phyloP scores from a whole-genome alignment of 2,888 invertebrate species.

The Ophioninae sp. region DNA sequence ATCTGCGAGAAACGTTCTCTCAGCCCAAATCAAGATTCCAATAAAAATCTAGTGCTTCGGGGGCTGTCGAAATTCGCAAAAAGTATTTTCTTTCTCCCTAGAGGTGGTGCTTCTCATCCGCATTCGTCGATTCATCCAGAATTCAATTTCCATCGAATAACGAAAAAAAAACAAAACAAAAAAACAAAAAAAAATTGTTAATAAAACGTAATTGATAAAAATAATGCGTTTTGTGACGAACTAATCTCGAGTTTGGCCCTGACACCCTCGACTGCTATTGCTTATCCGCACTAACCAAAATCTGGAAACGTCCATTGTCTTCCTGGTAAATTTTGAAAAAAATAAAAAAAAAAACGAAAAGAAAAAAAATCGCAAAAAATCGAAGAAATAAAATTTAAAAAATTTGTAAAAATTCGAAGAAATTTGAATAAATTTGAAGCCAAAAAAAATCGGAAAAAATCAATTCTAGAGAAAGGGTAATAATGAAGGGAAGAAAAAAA shows the following conservation, averaged over 20 bases:
- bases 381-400: too few species aligned
- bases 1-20: too few species aligned
- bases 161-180: constrained; percentile 25
- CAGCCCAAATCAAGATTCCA: too few species aligned
- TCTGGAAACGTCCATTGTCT: constrained; percentile 42
- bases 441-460: constrained; percentile 9
- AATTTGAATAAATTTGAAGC: too few species aligned
- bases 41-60: constrained; percentile 51
- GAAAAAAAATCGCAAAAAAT: too few species aligned
- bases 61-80: constrained; percentile 41
- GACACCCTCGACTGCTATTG: constrained; percentile 58
- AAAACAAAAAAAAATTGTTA: too few species aligned
- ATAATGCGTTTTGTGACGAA: constrained; percentile 74
- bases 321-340: constrained; percentile 3
- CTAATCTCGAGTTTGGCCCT: constrained; percentile 67
- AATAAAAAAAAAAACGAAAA: constrained; percentile 10
- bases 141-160: constrained; percentile 36
- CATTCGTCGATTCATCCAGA: constrained; percentile 56
- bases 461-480: background rate
- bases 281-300: constrained; percentile 66
- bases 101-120: constrained; percentile 63
- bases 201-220: too few species aligned
- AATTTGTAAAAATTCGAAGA: too few species aligned
- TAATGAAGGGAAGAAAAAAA: constrained; percentile 32
- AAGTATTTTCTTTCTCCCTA: constrained; percentile 28